Base-by-base conservation (phyloP, 2,797 vertebrate genomes). In the Zenarchopterus dispar region DNA sequence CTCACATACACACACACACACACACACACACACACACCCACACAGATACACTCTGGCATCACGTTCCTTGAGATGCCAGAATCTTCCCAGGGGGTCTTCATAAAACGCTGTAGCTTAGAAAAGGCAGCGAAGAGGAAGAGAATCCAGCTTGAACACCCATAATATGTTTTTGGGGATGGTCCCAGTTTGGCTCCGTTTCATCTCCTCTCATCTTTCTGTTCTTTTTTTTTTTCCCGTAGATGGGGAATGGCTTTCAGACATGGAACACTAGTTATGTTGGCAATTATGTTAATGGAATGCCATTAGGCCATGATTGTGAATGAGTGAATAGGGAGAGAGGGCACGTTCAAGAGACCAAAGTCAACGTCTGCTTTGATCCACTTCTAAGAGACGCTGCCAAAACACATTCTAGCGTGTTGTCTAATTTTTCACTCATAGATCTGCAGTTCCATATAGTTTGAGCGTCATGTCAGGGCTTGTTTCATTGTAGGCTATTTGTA, bases 261-360 rank as follows among this genome's bases (percentile, higher is more conserved):
- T 92, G 94, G 95, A 97, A 96, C 95, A 95, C 94, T 95, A 94
- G 95, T 96, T 94, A 95, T 96, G 95, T 94, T 95, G 94, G 95
- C 95, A 96, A 96, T 98, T 97, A 97, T 95, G 95, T 96, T 98
- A 98, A 98, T 97, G 95, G 95, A 89, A 95, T 95, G 95, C 95
- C 95, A 98, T 97, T 97, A 97, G 95, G 94, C 95, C 95, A 94
- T 96, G 95, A 96, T 96, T 97, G 96, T 95, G 92, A 96, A 97
- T 96, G 96, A 97, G 96, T 93, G 94, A 95, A 95, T 89, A 91
- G 95, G 94, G 95, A 96, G 93, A 92, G 75, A 84, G 85, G 95
- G 93, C 93, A 95, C 91, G 89, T 95, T 94, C 92, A 94, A 91
- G 66, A 87, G 84, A 85, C 78, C 84, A 67, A 23, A 81, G 87